These are phyloP conservation scores for Heterotilapia buettikoferi DNA, from an alignment of 2,113 vertebrate species.

Conservation along the genomic window DNA sequence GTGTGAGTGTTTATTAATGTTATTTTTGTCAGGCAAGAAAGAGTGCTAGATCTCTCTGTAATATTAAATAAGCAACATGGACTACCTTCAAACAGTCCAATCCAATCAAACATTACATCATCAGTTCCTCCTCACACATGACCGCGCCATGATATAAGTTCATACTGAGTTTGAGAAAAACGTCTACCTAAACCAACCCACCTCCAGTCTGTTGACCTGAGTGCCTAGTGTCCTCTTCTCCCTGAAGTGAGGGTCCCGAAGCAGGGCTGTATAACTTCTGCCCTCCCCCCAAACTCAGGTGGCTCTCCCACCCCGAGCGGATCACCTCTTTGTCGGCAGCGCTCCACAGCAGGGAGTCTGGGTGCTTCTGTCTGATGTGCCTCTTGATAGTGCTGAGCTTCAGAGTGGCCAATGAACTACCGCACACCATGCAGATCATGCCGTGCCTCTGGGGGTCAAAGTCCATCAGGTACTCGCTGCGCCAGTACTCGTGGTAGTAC, in stretches of 20 bases:
- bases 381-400: conserved; percentile 94
- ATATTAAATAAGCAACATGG: not conserved
- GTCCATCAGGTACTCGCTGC: conserved; percentile 91
- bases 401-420: conserved; percentile 86
- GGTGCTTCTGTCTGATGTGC: conserved; percentile 89
- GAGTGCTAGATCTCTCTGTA: fast-evolving
- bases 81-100: not conserved
- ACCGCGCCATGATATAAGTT: not conserved
- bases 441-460: conserved; percentile 84
- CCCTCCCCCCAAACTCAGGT: conserved; percentile 73
- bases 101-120: not conserved
- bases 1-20: fast-evolving
- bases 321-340: conserved; percentile 85
- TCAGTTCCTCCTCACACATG: not conserved
- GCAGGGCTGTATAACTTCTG: conserved; percentile 27
- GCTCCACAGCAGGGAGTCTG: conserved; percentile 87
- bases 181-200: not conserved
- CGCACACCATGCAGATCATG: conserved; percentile 95
- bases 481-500: conserved; percentile 94
- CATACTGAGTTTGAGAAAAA: not conserved
- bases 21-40: not conserved
- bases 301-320: conserved; percentile 87
- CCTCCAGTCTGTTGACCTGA: conserved; percentile 7
- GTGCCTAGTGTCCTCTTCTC: conserved; percentile 37
- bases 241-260: not conserved